Evolutionary conservation across 64 coral and sea anemone genomes (phyloP).

Genomic region (Cladopsammia gracilis): DNA sequence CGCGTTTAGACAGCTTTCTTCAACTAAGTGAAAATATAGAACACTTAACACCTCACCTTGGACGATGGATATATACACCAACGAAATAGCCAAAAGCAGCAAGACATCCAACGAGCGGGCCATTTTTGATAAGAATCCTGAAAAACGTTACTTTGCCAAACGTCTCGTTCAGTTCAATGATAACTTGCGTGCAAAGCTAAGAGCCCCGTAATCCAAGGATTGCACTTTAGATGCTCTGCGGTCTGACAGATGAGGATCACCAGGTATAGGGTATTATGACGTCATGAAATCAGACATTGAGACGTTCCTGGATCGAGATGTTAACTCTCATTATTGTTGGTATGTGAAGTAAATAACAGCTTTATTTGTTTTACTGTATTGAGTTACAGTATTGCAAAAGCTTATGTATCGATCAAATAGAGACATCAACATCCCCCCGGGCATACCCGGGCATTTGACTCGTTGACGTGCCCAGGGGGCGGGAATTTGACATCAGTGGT

Average conservation of each 20-base stretch:
- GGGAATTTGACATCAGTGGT: no score
- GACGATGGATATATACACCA: background rate
- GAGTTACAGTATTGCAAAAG: no score
- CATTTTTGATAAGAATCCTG: background rate
- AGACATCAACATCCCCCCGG: no score
- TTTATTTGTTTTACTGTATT: no score
- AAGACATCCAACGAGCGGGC: background rate
- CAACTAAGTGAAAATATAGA: background rate
- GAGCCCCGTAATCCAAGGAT: background rate
- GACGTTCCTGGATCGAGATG: no score
- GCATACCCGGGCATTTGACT: no score
- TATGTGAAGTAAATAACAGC: no score
- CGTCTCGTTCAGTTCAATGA: background rate
- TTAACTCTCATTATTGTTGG: no score
- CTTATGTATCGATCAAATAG: no score
- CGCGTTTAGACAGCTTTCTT: no score
- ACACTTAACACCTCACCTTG: constrained; percentile 1
- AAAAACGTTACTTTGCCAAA: background rate
- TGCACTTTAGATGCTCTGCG: background rate
- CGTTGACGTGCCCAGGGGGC: no score
- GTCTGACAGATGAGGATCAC: no score
- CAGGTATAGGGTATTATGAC: background rate
- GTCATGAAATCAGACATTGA: background rate
- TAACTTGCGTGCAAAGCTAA: background rate
- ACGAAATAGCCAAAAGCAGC: background rate